Evolutionary conservation across 2,888 invertebrate species (phyloP).

Genomic region (Stratiomys singularior): DNA sequence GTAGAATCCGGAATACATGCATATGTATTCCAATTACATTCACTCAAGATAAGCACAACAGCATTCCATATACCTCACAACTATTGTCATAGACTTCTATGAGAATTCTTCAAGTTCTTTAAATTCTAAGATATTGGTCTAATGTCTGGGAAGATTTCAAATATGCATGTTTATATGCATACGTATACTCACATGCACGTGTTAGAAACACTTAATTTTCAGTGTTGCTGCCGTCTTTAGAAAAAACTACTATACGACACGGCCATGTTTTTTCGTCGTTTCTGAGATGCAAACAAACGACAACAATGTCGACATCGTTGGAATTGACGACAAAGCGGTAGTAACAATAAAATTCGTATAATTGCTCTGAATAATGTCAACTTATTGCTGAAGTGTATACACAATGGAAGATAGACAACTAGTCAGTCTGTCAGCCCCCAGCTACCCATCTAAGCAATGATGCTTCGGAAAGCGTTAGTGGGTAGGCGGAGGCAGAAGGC

Average conservation of each 20-base stretch:
- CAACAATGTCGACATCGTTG: not conserved
- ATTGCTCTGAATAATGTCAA: conserved; percentile 44
- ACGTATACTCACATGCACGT: too few species aligned
- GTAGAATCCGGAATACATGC: not conserved
- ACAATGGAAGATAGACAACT: not conserved
- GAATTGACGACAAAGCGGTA: conserved; percentile 4
- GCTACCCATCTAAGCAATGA: too few species aligned
- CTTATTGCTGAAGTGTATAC: not conserved
- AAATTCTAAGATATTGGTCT: not conserved
- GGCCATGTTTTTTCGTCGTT: not conserved
- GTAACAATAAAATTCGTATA: conserved; percentile 44
- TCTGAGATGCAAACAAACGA: not conserved
- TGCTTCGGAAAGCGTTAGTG: too few species aligned
- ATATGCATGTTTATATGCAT: too few species aligned
- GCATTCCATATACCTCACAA: not conserved
- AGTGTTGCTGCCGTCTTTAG: not conserved
- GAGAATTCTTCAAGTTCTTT: conserved; percentile 15
- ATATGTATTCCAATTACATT: not conserved
- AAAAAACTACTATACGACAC: not conserved
- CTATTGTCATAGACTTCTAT: conserved; percentile 1
- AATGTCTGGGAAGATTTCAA: too few species aligned
- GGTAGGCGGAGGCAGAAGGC: too few species aligned
- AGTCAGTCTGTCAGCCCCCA: not conserved
- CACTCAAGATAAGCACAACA: not conserved
- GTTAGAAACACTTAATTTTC: too few species aligned